Percentiles rank a stretch among this genome's conserved stretches.
Evolutionary conservation across 1,140 invertebrate genomes (phyloP).

Genomic region (Macrostomum lignano): DNA sequence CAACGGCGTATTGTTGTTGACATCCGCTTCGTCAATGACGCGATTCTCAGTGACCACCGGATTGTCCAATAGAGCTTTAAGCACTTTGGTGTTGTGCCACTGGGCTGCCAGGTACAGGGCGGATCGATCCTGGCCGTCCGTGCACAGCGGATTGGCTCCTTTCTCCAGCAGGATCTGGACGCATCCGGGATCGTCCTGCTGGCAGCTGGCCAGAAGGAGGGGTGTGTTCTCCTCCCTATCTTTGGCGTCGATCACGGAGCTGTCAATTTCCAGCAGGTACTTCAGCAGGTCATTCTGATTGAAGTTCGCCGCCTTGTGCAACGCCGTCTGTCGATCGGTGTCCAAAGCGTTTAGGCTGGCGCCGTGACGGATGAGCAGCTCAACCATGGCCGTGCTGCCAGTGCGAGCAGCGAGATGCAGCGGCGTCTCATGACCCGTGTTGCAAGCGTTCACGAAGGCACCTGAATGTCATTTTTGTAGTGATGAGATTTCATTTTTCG

Average conservation of each 20-base stretch:
- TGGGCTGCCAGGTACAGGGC: not conserved
- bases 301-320: slow-evolving; percentile 25
- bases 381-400: slow-evolving; percentile 20
- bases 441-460: slow-evolving; percentile 15
- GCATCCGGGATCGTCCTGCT: not conserved
- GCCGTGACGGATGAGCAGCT: slow-evolving; percentile 20
- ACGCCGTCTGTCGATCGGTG: slow-evolving; percentile 25
- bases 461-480: not conserved
- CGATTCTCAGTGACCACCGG: slow-evolving; percentile 10
- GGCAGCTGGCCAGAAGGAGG: not conserved
- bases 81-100: not conserved
- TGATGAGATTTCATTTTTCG: slow-evolving; percentile 38
- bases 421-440: slow-evolving; percentile 19
- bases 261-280: slow-evolving; percentile 15
- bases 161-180: not conserved
- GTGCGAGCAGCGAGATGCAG: slow-evolving; percentile 27
- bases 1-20: slow-evolving; percentile 31
- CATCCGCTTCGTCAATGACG: slow-evolving; percentile 24
- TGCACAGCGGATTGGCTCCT: not conserved
- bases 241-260: not conserved
- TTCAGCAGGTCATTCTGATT: slow-evolving; percentile 23
- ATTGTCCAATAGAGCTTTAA: slow-evolving; percentile 19
- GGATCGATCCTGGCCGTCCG: not conserved
- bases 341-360: slow-evolving; percentile 27
- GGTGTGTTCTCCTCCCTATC: slow-evolving; percentile 1